Evolutionary conservation across 2,797 vertebrate species (phyloP), one percentile per base, ranked within the genome.

Genomic region (Pseudochromis fuscus): DNA sequence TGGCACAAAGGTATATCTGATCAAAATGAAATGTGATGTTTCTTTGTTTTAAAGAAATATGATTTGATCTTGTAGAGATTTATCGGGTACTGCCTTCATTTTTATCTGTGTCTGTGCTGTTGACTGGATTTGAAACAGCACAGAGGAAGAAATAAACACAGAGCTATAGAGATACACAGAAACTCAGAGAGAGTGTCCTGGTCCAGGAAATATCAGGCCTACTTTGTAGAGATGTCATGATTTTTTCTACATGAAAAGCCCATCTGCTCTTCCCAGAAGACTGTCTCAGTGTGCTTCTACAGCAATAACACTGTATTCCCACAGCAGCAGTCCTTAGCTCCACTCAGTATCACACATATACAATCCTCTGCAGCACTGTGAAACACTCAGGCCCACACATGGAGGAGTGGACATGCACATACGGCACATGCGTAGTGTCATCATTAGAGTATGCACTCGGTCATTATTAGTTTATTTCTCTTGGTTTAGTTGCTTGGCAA

Each of bases 201-300:
- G 57, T 81, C 61, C 79, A 79, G 77, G 66, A 87, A 87, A 80
- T 87, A 81, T 83, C 70, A 82, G 84, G 67, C 77, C 72, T 69
- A 82, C 82, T 88, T 87, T 85, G 88, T 84, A 30, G 81, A 79
- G 82, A 87, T 89, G 85, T 90, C 87, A 85, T 87, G 73, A 86
- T 88, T 87, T 91, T 87, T 91, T 91, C 74, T 72, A 93, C 93
- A 94, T 85, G 90, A 93, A 95, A 95, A 94, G 84, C 82, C 92
- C 93, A 93, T 94, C 92, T 89, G 90, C 72, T 88, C 68, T 12
- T 91, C 93, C 89, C 91, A 87, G 80, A 84, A 89, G 91, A 90
- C 76, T 65, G 75, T 89, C 81, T 87, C 88, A 72, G 40, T 84
- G 84, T 81, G 86, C 72, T 70, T 82, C 88, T 77, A 77, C 81